A percentile compares a stretch with the other conserved stretches of the same genome.
These are phyloP conservation scores for Ceuthmochares aereus DNA, from an alignment of 2,113 vertebrate species.

Conservation along the genomic window DNA sequence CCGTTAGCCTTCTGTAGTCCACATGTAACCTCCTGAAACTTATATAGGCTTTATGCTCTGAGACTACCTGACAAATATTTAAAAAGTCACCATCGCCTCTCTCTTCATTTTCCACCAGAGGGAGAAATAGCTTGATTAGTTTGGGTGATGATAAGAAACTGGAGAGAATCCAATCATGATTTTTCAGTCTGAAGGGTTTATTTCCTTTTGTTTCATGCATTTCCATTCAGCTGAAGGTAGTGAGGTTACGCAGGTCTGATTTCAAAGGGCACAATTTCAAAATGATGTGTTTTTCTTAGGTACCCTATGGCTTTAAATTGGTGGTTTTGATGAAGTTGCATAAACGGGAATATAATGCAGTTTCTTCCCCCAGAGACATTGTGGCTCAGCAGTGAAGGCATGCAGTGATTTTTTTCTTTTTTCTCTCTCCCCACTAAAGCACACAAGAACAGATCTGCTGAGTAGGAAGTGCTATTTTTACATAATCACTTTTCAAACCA, in stretches of 20 bases:
- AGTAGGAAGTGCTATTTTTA: slow-evolving; percentile 72
- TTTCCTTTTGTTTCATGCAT: slow-evolving; percentile 49
- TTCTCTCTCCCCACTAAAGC: not conserved
- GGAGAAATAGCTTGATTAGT: slow-evolving; percentile 57
- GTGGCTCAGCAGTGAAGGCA: slow-evolving; percentile 35
- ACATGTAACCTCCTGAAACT: slow-evolving; percentile 46
- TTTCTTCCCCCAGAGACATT: not conserved
- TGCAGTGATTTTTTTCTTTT: not conserved
- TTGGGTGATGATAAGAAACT: slow-evolving; percentile 44
- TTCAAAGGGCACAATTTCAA: slow-evolving; percentile 35
- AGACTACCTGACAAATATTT: slow-evolving; percentile 41
- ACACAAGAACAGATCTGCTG: slow-evolving; percentile 61
- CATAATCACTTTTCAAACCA: slow-evolving; percentile 48
- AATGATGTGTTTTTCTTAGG: slow-evolving; percentile 14
- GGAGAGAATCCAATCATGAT: slow-evolving; percentile 45
- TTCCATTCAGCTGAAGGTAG: slow-evolving; percentile 47
- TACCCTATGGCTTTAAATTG: slow-evolving; percentile 19
- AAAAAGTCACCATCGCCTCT: not conserved
- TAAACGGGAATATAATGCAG: slow-evolving; percentile 5
- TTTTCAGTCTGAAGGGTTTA: slow-evolving; percentile 54
- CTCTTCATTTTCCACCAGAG: slow-evolving; percentile 43
- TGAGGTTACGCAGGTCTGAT: slow-evolving; percentile 45
- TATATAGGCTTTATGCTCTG: not conserved
- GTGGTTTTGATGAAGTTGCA: slow-evolving; percentile 52
- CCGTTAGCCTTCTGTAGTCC: slow-evolving; percentile 22